phyloP scores from a whole-genome alignment of 2,113 vertebrate genomes.

The Scomber colias region DNA sequence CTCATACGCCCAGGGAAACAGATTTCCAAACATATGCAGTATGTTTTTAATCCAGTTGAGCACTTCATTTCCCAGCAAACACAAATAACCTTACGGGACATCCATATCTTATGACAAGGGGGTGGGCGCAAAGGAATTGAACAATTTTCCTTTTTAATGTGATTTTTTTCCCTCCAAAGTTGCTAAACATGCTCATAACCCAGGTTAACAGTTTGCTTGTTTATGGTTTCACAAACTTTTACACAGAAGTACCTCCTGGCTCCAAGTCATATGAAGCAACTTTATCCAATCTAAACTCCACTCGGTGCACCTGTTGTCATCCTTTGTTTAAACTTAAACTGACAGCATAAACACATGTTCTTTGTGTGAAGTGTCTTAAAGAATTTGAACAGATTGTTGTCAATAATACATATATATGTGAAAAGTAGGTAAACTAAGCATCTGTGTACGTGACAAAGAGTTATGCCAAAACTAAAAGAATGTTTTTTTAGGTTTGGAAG shows the following conservation, averaged over 20 bases:
- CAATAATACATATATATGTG: constrained; percentile 38
- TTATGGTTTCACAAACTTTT: constrained; percentile 78
- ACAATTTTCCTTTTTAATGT: constrained; percentile 81
- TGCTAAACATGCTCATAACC: constrained; percentile 77
- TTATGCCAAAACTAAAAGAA: constrained; percentile 15
- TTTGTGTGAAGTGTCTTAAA: constrained; percentile 47
- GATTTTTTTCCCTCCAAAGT: constrained; percentile 75
- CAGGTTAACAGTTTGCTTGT: constrained; percentile 78
- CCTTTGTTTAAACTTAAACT: constrained; percentile 68
- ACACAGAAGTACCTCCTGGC: constrained; percentile 64
- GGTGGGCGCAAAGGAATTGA: constrained; percentile 83
- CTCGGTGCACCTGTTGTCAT: constrained; percentile 68
- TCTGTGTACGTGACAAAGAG: constrained; percentile 10
- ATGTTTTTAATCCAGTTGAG: constrained; percentile 87
- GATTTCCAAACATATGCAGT: constrained; percentile 89
- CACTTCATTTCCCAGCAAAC: constrained; percentile 85
- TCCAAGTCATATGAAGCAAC: constrained; percentile 68
- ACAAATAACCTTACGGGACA: constrained; percentile 87
- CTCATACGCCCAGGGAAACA: constrained; percentile 86
- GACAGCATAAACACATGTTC: constrained; percentile 57
- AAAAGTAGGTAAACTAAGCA: constrained; percentile 19
- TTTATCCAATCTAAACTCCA: constrained; percentile 66
- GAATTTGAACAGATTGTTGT: constrained; percentile 62
- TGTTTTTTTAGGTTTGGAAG: neutral
- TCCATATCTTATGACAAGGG: constrained; percentile 85